Evolutionary conservation across 2,113 vertebrate genomes (phyloP).

Genomic region (Echinops telfairi): DNA sequence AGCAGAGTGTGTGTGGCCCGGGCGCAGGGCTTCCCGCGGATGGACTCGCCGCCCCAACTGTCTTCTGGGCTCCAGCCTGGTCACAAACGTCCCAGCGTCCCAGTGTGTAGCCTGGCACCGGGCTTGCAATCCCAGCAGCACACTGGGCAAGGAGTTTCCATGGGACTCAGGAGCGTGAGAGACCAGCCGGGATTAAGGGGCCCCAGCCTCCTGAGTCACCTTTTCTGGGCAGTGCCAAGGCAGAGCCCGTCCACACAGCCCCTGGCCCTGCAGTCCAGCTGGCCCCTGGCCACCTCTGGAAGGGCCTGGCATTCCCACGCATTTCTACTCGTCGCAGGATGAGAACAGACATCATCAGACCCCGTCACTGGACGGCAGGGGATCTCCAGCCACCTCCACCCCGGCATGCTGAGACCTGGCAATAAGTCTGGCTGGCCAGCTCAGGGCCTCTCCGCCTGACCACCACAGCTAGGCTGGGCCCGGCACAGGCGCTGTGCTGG

Average conservation of each 20-base stretch:
- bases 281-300: accelerated
- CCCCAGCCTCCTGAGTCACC: not conserved
- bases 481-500: not conserved
- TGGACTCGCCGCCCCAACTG: not conserved
- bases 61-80: not conserved
- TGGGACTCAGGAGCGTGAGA: not conserved
- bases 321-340: accelerated
- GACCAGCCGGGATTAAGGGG: not conserved
- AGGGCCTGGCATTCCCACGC: not conserved
- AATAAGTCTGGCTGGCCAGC: not conserved
- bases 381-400: not conserved
- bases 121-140: not conserved
- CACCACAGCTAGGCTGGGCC: accelerated
- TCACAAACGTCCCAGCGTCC: too few species aligned
- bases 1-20: not conserved
- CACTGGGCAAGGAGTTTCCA: not conserved
- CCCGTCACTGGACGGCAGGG: accelerated
- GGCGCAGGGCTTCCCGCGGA: accelerated
- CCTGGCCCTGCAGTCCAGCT: not conserved
- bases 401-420: not conserved
- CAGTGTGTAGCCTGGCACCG: not conserved
- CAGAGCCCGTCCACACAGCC: not conserved
- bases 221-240: not conserved
- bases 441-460: not conserved
- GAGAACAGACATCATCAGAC: not conserved